Conservation (phyloP, 2,888 invertebrate genomes). For the Linyphia triangularis region DNA sequence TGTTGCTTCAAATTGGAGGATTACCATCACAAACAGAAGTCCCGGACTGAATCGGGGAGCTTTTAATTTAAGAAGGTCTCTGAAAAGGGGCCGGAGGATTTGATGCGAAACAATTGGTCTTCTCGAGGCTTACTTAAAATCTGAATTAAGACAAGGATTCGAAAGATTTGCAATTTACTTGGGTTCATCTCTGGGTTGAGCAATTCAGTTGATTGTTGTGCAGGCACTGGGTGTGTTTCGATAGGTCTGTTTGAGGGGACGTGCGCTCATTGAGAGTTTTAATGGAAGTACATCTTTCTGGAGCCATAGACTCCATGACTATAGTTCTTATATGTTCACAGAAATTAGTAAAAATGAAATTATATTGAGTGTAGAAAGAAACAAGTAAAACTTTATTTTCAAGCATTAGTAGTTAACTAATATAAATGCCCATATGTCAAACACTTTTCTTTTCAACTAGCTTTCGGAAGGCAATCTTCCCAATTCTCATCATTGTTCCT, state of each 20-base stretch:
- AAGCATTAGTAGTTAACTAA: too few relatives aligned
- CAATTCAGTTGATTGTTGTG: slow-evolving; percentile 43
- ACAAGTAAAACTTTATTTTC: too few relatives aligned
- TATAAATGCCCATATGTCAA: too few relatives aligned
- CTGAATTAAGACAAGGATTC: slow-evolving; percentile 45
- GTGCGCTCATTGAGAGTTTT: background rate
- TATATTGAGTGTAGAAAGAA: too few relatives aligned
- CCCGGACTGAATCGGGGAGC: background rate
- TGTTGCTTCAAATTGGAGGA: background rate
- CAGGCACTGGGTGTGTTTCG: background rate
- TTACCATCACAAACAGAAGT: slow-evolving; percentile 58
- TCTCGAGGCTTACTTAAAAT: slow-evolving; percentile 49
- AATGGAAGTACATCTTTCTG: too few relatives aligned
- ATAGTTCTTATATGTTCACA: too few relatives aligned
- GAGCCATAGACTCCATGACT: too few relatives aligned
- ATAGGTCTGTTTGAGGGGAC: slow-evolving; percentile 13
- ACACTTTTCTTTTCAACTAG: too few relatives aligned
- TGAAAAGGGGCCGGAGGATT: slow-evolving; percentile 31
- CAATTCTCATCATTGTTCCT: too few relatives aligned
- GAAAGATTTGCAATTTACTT: background rate
- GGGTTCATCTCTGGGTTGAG: slow-evolving; percentile 7
- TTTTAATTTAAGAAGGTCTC: slow-evolving; percentile 54
- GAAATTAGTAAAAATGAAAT: too few relatives aligned
- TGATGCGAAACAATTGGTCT: slow-evolving; percentile 49
- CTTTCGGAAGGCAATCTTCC: too few relatives aligned